A percentile compares a stretch with the other conserved stretches of the same genome.
These are phyloP conservation scores for Eupithecia subfuscata DNA, from an alignment of 2,888 invertebrate species.

Conservation along the genomic window DNA sequence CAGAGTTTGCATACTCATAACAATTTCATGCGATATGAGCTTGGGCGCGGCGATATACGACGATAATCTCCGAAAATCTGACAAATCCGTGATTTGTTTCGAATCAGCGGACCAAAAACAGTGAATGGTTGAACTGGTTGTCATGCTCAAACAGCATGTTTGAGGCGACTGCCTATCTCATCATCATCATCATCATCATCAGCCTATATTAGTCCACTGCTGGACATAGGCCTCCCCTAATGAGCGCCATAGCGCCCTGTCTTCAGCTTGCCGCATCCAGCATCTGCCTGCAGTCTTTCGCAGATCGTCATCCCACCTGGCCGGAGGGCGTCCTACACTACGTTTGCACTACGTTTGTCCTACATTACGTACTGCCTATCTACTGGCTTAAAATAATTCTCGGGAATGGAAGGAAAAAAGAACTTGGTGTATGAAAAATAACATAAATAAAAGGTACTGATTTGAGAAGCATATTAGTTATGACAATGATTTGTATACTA, in stretches of 20 bases:
- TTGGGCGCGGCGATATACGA: slow-evolving; percentile 30
- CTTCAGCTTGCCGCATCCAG: no score
- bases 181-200: no score
- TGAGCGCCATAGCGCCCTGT: no score
- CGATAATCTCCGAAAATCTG: slow-evolving; percentile 55
- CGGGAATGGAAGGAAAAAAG: not conserved
- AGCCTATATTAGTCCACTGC: no score
- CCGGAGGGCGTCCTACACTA: no score
- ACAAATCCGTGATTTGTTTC: slow-evolving; percentile 53
- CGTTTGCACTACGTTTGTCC: no score
- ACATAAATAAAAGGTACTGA: not conserved
- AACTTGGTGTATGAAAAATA: not conserved
- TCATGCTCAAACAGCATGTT: not conserved
- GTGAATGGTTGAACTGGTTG: slow-evolving; percentile 31
- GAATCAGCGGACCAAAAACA: slow-evolving; percentile 52
- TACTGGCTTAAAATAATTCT: not conserved
- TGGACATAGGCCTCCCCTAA: no score
- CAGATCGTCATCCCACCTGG: no score
- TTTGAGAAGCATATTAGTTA: no score
- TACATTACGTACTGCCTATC: no score
- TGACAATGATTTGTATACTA: not conserved
- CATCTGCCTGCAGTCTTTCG: no score
- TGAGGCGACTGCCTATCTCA: not conserved
- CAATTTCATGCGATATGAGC: slow-evolving; percentile 55
- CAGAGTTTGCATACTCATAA: slow-evolving; percentile 48